Conservation (phyloP, 2,797 vertebrate genomes). For the Gambusia yucatana region DNA sequence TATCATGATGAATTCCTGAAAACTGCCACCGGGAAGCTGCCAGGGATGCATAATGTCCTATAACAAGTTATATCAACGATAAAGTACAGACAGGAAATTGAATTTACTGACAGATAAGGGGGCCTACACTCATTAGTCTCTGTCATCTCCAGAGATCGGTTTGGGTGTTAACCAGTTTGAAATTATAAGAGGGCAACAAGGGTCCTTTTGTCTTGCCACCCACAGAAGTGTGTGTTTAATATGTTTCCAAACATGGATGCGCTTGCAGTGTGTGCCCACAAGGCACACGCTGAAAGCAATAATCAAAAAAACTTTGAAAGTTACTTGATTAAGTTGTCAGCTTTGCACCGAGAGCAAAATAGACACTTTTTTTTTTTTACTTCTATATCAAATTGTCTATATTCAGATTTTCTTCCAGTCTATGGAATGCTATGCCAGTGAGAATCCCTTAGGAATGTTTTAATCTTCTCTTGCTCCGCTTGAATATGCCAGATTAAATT, state of each 20-base stretch:
- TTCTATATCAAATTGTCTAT: background rate
- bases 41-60: conserved; percentile 17
- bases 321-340: background rate
- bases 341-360: conserved; percentile 10
- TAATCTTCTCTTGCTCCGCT: conserved; percentile 12
- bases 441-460: conserved; percentile 40
- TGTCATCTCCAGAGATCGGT: conserved; percentile 13
- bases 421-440: conserved; percentile 20
- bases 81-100: conserved; percentile 60
- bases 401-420: conserved; percentile 18
- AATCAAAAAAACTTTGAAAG: conserved; percentile 62
- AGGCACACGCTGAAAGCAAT: conserved; percentile 5
- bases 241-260: conserved; percentile 28
- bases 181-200: conserved; percentile 22
- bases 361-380: background rate
- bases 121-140: conserved; percentile 34
- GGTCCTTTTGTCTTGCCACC: conserved; percentile 25
- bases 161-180: conserved; percentile 24
- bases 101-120: conserved; percentile 45
- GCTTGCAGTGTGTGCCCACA: conserved; percentile 7
- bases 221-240: conserved; percentile 41
- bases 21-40: conserved; percentile 16
- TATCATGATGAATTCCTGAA: conserved; percentile 21
- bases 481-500: conserved; percentile 4
- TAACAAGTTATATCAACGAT: conserved; percentile 44